Evolutionary conservation across 2,113 vertebrate genomes (phyloP), one percentile per base, ranked within the genome.

Genomic region (Podarcis cretensis): DNA sequence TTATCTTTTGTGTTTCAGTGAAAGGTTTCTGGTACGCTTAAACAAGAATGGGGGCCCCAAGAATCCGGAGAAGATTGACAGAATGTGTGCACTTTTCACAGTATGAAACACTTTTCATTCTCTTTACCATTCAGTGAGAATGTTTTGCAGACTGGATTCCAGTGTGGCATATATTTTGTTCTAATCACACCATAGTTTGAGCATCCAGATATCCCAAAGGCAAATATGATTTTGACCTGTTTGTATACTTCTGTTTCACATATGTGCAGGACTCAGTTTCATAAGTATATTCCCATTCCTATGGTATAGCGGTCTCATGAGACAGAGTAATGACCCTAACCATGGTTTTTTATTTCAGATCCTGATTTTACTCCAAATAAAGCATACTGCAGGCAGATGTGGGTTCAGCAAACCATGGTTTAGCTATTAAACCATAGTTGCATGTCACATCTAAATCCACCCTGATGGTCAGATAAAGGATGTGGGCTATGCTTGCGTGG

Each of bases 1-100:
- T 27, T 92, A 5, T 94, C 90, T 91, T 94, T 96, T 94, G 10
- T 88, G 91, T 96, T 97, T 87, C 96, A 99, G 99, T 92, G 99
- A 99, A 97, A 98, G 98, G 92, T 99, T 99, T 96, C 97, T 99
- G 97, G 98, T 99, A 95, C 98, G 98, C 95, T 96, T 99, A 89
- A 99, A 99, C 97, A 99, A 99, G 97, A 99, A 98, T 1, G 98
- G 98, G 94, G 98, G 98, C 85, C 98, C 98, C 92, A 98, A 98
- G 96, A 99, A 99, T 90, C 98, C 98, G 2, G 99, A 99, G 96
- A 99, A 99, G 95, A 98, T 98, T 81, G 99, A 99, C 91, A 98
- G 98, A 69, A 98, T 99, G 95, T 99, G 98, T 94, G 98, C 98
- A 5, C 97, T 99, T 93, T 99, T 99, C 96, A 99, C 98, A 95